Percentiles rank a stretch among this genome's conserved stretches.
Evolutionary conservation across 2,113 vertebrate genomes (phyloP).

Genomic region (Amblyornis subalaris): DNA sequence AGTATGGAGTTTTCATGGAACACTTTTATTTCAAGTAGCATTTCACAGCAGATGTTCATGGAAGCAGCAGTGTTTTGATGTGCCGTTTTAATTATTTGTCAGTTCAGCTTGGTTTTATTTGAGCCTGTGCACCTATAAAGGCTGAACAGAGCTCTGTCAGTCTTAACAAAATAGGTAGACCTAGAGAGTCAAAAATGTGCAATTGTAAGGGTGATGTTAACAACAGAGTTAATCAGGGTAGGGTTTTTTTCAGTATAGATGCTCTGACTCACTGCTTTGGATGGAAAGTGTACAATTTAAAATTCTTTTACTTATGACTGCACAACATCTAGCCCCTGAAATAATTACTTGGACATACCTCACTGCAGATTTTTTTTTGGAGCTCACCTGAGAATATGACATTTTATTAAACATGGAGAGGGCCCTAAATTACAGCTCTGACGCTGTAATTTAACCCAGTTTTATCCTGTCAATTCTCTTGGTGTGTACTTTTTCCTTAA

Average conservation of each 20-base stretch:
- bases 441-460: not conserved
- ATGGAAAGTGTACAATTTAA: not conserved
- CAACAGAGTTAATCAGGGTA: not conserved
- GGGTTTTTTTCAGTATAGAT: not conserved
- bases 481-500: not conserved
- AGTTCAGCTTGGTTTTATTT: not conserved
- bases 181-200: not conserved
- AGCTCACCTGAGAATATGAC: not conserved
- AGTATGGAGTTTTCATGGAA: not conserved
- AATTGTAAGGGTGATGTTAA: not conserved
- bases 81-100: constrained; percentile 18
- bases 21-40: not conserved
- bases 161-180: not conserved
- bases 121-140: not conserved
- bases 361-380: not conserved
- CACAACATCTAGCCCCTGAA: not conserved
- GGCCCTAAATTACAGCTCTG: not conserved
- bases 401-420: not conserved
- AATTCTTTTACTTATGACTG: not conserved
- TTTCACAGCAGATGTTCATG: not conserved
- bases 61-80: not conserved
- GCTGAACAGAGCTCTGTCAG: not conserved
- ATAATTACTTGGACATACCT: not conserved
- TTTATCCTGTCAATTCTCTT: not conserved
- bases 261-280: not conserved